A percentile compares a stretch with the other conserved stretches of the same genome.
Conservation (phyloP, 1,140 invertebrate species). For the Drosophila novamexicana region DNA sequence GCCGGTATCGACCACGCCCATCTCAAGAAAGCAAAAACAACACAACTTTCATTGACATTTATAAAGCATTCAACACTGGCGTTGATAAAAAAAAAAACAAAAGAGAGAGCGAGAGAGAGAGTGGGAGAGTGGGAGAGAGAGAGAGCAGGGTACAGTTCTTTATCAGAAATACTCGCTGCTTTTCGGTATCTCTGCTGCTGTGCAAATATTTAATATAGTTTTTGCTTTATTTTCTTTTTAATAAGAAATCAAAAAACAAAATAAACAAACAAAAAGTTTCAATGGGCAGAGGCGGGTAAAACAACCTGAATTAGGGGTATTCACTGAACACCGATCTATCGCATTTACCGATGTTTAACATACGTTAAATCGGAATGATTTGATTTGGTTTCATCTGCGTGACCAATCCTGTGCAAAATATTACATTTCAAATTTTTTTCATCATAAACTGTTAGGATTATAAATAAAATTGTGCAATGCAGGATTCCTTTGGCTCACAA, state of each 20-base stretch:
- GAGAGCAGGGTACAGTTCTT: constrained; percentile 57
- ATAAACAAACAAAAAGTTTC: constrained; percentile 47
- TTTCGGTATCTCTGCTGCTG: constrained; percentile 56
- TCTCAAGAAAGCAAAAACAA: constrained; percentile 21
- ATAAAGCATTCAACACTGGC: constrained; percentile 39
- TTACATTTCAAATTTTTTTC: no score
- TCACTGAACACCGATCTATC: no score
- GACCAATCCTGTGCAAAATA: no score
- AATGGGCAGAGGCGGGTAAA: constrained; percentile 45
- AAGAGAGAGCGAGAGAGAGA: constrained; percentile 1
- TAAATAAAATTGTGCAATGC: no score
- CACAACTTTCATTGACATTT: constrained; percentile 60
- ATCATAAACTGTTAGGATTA: no score
- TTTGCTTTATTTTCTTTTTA: constrained; percentile 16
- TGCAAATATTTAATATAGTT: constrained; percentile 67
- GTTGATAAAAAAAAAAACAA: constrained; percentile 10
- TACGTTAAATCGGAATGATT: no score
- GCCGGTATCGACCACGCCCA: constrained; percentile 31
- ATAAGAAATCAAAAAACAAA: constrained; percentile 50
- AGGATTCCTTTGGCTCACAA: no score
- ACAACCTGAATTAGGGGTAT: constrained; percentile 7
- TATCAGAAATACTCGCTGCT: constrained; percentile 59
- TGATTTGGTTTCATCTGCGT: no score
- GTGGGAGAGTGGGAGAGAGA: not conserved
- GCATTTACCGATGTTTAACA: no score